Percentiles rank a stretch among this genome's conserved stretches.
Evolutionary conservation across 2,888 invertebrate genomes (phyloP).

Genomic region (Galeopsomyia nigrocyanea): DNA sequence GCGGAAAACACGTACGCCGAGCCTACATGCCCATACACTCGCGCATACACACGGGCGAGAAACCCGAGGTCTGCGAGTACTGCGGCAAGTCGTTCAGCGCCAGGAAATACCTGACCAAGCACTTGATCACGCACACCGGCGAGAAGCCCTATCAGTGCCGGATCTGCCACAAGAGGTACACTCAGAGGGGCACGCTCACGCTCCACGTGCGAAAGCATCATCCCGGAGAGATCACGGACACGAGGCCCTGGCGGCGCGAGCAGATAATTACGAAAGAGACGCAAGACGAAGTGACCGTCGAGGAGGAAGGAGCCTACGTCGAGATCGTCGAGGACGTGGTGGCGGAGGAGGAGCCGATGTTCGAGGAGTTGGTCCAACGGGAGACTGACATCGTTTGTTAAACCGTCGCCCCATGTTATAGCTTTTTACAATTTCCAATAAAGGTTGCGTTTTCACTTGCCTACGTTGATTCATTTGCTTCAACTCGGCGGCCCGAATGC

Average conservation of each 20-base stretch:
- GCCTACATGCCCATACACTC: slow-evolving; percentile 59
- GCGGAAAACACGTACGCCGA: slow-evolving; percentile 64
- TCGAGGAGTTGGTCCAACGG: too few relatives aligned
- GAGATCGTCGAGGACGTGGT: too few relatives aligned
- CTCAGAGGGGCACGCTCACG: slow-evolving; percentile 62
- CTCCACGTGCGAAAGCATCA: slow-evolving; percentile 59
- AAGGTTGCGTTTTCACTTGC: too few relatives aligned
- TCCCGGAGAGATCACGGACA: slow-evolving; percentile 8
- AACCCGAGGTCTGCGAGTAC: slow-evolving; percentile 60
- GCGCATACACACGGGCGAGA: slow-evolving; percentile 60
- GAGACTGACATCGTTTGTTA: neutral
- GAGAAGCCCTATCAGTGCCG: slow-evolving; percentile 61
- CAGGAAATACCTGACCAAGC: slow-evolving; percentile 57
- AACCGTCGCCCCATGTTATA: too few relatives aligned
- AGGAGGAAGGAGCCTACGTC: neutral
- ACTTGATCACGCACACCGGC: slow-evolving; percentile 58
- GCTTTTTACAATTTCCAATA: too few relatives aligned
- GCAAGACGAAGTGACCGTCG: neutral
- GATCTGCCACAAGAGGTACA: slow-evolving; percentile 63
- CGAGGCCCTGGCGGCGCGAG: neutral
- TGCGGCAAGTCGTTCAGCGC: slow-evolving; percentile 60
- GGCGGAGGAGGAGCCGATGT: too few relatives aligned
- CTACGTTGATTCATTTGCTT: too few relatives aligned
- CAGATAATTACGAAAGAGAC: neutral
- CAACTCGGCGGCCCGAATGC: too few relatives aligned